A percentile compares a stretch with the other conserved stretches of the same genome.
Conservation (phyloP, 2,797 vertebrate species). For the Sebastes alutus region DNA sequence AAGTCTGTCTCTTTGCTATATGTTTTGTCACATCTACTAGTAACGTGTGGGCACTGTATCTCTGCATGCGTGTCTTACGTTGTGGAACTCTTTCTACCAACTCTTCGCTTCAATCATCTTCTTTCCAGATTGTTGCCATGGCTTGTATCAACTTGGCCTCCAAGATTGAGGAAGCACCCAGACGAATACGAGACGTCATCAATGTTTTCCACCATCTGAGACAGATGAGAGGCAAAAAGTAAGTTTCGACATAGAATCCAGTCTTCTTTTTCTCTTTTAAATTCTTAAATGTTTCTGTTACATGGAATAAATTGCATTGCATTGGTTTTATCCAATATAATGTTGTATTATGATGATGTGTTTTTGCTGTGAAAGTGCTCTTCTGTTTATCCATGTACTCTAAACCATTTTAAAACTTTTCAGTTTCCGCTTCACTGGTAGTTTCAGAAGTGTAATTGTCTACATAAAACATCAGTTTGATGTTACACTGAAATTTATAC, state of each 20-base stretch:
- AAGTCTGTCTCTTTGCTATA: fast-evolving
- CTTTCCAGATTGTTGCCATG: constrained; percentile 97
- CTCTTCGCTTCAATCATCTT: constrained; percentile 24
- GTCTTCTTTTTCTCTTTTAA: neutral
- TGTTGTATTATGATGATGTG: constrained; percentile 49
- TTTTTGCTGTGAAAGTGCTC: constrained; percentile 77
- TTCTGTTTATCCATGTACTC: constrained; percentile 83
- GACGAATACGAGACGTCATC: constrained; percentile 97
- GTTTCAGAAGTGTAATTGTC: constrained; percentile 76
- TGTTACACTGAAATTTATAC: constrained; percentile 41
- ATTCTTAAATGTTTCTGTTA: neutral
- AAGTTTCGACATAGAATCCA: constrained; percentile 73
- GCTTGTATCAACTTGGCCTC: constrained; percentile 98
- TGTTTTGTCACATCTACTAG: neutral
- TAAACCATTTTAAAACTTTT: constrained; percentile 86
- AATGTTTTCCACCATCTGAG: constrained; percentile 96
- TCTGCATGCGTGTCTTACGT: neutral
- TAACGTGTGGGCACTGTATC: neutral
- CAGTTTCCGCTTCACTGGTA: constrained; percentile 84
- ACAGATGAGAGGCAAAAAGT: constrained; percentile 97
- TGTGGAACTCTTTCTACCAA: constrained; percentile 20
- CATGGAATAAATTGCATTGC: neutral
- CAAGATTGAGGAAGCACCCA: constrained; percentile 98
- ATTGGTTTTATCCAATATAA: constrained; percentile 16
- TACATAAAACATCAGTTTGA: constrained; percentile 63